These are phyloP conservation scores for Zoroaster sp. DNA, from an alignment of 53 echinoderm and acorn worm species.

Conservation along the genomic window DNA sequence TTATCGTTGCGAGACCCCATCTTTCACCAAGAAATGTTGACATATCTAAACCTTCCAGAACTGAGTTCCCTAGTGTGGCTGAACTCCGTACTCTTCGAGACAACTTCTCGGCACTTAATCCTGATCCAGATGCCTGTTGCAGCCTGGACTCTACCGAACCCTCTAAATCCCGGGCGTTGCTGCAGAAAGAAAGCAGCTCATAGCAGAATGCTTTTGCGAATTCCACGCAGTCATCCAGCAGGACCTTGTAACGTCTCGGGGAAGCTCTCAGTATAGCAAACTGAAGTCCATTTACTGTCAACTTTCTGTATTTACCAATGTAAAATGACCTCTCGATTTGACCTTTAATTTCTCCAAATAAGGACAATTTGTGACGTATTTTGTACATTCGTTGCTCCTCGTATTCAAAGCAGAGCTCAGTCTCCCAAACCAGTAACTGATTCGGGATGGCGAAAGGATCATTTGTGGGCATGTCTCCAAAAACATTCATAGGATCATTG, in stretches of 20 bases:
- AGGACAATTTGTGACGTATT: slow-evolving; percentile 1
- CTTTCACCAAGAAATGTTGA: slow-evolving; percentile 8
- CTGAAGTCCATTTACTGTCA: slow-evolving; percentile 41
- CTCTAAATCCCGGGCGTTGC: slow-evolving; percentile 54
- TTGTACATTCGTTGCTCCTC: slow-evolving; percentile 50
- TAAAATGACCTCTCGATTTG: slow-evolving; percentile 36
- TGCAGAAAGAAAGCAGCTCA: slow-evolving; percentile 57
- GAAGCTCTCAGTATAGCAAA: slow-evolving; percentile 50
- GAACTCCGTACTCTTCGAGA: slow-evolving; percentile 60
- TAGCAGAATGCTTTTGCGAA: slow-evolving; percentile 66
- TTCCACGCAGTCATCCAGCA: slow-evolving; percentile 69
- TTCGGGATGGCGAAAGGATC: slow-evolving; percentile 58
- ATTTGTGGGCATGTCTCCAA: slow-evolving; percentile 22
- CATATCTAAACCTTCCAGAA: slow-evolving; percentile 39
- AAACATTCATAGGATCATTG: neutral
- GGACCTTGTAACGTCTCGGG: slow-evolving; percentile 38
- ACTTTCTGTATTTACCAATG: slow-evolving; percentile 46
- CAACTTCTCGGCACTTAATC: slow-evolving; percentile 51
- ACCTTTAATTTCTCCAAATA: slow-evolving; percentile 34
- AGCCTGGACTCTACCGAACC: slow-evolving; percentile 15
- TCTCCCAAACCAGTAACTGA: slow-evolving; percentile 33
- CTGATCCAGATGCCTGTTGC: slow-evolving; percentile 37
- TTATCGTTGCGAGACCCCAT: neutral
- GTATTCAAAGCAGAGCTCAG: slow-evolving; percentile 54
- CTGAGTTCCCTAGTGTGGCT: slow-evolving; percentile 27